phyloP scores from a whole-genome alignment of 2,888 invertebrate species.

The Tipula confusa region DNA sequence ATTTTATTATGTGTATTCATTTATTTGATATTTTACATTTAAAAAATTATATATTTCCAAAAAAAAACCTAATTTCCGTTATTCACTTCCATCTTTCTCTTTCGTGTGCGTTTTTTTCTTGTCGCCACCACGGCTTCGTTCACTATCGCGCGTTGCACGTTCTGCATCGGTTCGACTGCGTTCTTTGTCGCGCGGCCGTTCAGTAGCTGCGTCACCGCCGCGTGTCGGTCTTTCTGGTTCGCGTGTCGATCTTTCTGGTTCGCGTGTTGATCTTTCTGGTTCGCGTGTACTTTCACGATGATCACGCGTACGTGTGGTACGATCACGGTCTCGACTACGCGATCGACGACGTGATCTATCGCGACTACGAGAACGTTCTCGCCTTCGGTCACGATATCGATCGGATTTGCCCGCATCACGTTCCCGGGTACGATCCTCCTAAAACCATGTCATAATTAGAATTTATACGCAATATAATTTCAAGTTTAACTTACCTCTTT shows the following conservation, averaged over 20 bases:
- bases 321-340: conserved; percentile 54
- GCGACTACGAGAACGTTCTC: conserved; percentile 53
- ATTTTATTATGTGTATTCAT: not conserved
- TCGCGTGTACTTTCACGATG: not conserved
- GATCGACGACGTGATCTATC: conserved; percentile 65
- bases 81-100: conserved; percentile 69
- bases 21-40: not conserved
- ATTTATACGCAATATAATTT: not conserved
- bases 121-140: conserved; percentile 51
- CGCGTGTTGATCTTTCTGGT: not conserved
- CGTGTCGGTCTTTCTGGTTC: not conserved
- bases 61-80: conserved; percentile 38
- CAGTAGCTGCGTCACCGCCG: not conserved
- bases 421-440: not conserved
- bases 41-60: not conserved
- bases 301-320: conserved; percentile 41
- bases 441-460: not conserved
- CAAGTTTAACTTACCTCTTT: not conserved
- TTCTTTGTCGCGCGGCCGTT: not conserved
- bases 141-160: conserved; percentile 59
- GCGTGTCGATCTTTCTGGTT: not conserved
- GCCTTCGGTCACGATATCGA: conserved; percentile 40
- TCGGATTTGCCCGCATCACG: conserved; percentile 35
- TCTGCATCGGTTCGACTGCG: conserved; percentile 54
- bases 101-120: conserved; percentile 70